Evolutionary conservation across 2,888 invertebrate genomes (phyloP), one percentile per base, ranked within the genome.

Genomic region (Argyra leucocephala): DNA sequence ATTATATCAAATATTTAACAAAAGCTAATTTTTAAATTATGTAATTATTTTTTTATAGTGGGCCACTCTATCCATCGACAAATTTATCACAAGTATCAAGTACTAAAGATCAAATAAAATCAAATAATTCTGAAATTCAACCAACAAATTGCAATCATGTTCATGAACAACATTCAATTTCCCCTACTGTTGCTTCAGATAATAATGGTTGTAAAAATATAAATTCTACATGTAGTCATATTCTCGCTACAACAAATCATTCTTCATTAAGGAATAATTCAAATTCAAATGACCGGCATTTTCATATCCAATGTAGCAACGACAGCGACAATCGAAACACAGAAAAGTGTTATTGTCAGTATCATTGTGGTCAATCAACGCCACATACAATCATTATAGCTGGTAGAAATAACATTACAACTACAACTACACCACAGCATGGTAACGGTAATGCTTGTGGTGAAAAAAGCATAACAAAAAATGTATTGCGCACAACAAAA

Each of bases 21-120:
- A n/a, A n/a, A n/a, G n/a, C n/a, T n/a, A n/a, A n/a, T n/a, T n/a
- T n/a, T n/a, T n/a, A n/a, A n/a, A n/a, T n/a, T 31, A 31, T 31
- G 31, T 57, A 57, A 22, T 21, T 22, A 57, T 57, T 22, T 31
- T 7, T 15, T 10, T 37, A 15, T 23, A 59, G 59, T 59, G 59
- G 23, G 31, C 66, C 48, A 37, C 61, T 58, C 5, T 66, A 65
- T 61, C 63, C 66, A 58, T 57, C 69, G 62, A 37, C 64, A 59
- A 66, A 64, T 64, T 64, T 63, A 59, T 59, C 59, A 18, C 15
- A 59, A 23, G 22, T 58, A 15, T 48, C 48, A 1, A 48, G 48
- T 48, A 48, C 12, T n/a, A 48, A 48, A 48, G 48, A 48, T 18
- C 22, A 22, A 23, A 4, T 23, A 23, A 12, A 7, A 23, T 18